Evolutionary conservation across 2,797 vertebrate genomes (phyloP), one percentile per base, ranked within the genome.

Genomic region (Oreochromis grahami): DNA sequence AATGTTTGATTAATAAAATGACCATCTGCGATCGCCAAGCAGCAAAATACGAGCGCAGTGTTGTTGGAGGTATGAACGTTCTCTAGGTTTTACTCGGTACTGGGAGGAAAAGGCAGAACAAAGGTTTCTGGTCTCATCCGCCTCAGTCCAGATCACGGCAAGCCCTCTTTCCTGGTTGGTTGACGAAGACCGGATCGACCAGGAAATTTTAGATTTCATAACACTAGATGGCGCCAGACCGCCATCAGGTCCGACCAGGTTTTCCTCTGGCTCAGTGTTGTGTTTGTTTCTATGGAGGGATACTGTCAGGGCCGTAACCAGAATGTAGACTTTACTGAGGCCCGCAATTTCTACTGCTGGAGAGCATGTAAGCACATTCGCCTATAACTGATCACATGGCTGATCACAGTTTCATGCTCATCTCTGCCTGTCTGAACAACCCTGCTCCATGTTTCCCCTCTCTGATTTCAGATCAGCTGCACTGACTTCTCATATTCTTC

Each of bases 91-190:
- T 63, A 76, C 50, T 88, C 83, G 79, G 91, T 21, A 51, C 29
- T 65, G 50, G 83, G 85, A 88, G 79, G 76, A 77, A 86, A 74
- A 83, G 36, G 58, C 90, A 88, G 94, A 95, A 96, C 94, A 96
- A 96, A 94, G 94, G 93, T 95, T 93, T 93, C 93, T 95, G 94
- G 95, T 95, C 94, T 92, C 91, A 94, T 95, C 95, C 94, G 95
- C 95, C 88, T 95, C 91, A 93, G 94, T 95, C 94, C 95, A 93
- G 94, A 95, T 95, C 94, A 81, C 89, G 91, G 88, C 93, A 93
- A 95, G 87, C 93, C 95, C 93, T 93, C 92, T 92, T 94, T 93
- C 95, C 95, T 94, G 94, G 94, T 95, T 95, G 94, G 95, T 91
- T 95, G 94, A 93, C 84, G 91, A 92, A 94, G 93, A 94, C 94